Evolutionary conservation across 2,113 vertebrate species (phyloP).

Genomic region (Notothenia rossii): DNA sequence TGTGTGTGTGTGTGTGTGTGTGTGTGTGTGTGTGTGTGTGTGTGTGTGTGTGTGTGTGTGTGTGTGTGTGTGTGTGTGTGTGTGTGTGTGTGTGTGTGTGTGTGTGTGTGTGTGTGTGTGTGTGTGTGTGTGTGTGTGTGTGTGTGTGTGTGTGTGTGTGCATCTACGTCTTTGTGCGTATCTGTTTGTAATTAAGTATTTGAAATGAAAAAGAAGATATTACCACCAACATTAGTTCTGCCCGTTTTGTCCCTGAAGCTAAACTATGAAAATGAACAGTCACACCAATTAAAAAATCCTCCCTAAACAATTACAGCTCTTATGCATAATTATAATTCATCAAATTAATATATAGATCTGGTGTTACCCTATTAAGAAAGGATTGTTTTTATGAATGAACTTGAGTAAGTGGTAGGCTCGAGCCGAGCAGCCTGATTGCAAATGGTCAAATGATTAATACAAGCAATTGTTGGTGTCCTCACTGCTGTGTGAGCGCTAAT

Average conservation of each 20-base stretch:
- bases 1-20: constrained; percentile 23
- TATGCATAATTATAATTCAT: constrained; percentile 72
- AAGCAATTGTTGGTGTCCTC: constrained; percentile 40
- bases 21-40: constrained; percentile 23
- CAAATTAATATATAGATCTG: constrained; percentile 58
- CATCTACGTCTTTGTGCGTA: constrained; percentile 2
- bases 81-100: constrained; percentile 23
- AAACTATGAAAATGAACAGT: constrained; percentile 55
- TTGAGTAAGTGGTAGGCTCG: constrained; percentile 65
- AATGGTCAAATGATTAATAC: constrained; percentile 66
- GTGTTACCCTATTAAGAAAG: constrained; percentile 52
- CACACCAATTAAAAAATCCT: constrained; percentile 53
- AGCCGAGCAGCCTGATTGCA: constrained; percentile 48
- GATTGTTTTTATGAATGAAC: constrained; percentile 70
- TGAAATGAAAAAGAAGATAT: no score
- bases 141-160: constrained; percentile 23
- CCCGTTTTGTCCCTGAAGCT: constrained; percentile 12
- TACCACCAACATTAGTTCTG: no score
- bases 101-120: constrained; percentile 20
- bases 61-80: constrained; percentile 30
- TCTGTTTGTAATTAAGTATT: constrained; percentile 8
- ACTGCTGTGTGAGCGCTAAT: constrained; percentile 37
- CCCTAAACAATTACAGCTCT: constrained; percentile 51
- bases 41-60: constrained; percentile 20
- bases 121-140: constrained; percentile 25